Percentiles rank a stretch among this genome's conserved stretches.
Evolutionary conservation across 2,113 vertebrate species (phyloP).

Genomic region (Prochilodus magdalenae): DNA sequence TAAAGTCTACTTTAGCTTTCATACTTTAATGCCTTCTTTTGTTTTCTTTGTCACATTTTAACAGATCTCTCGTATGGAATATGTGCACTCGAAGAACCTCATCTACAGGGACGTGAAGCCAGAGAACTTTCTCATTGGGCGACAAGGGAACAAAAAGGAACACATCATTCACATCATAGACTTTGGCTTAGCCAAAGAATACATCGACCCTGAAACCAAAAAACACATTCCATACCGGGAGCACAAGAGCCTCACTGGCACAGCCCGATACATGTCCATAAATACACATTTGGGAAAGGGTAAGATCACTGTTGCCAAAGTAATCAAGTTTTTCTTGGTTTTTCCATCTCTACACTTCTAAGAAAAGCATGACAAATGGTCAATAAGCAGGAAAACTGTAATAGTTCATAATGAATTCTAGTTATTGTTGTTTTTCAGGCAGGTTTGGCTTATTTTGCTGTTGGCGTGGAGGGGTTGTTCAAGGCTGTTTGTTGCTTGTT

Average conservation of each 20-base stretch:
- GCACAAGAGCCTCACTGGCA: constrained; percentile 98
- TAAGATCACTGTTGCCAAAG: constrained; percentile 62
- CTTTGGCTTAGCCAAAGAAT: constrained; percentile 99
- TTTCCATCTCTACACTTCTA: not conserved
- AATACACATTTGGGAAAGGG: constrained; percentile 99
- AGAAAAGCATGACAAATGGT: not conserved
- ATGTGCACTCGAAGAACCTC: constrained; percentile 98
- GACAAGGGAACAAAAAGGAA: constrained; percentile 97
- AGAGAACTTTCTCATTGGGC: constrained; percentile 97
- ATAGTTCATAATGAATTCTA: not conserved
- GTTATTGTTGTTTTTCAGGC: not conserved
- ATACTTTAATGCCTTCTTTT: too few relatives aligned
- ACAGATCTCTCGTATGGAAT: constrained; percentile 98
- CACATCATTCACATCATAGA: constrained; percentile 99
- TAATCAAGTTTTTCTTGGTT: not conserved
- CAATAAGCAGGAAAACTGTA: not conserved
- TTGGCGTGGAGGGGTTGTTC: not conserved
- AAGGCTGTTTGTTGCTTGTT: constrained; percentile 58
- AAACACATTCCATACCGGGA: constrained; percentile 99
- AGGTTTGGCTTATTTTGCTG: not conserved
- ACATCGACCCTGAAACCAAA: constrained; percentile 99
- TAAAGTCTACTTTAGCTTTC: too few relatives aligned
- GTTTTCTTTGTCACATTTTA: constrained; percentile 7
- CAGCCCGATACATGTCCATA: constrained; percentile 98
- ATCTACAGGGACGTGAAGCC: constrained; percentile 99